A percentile compares a stretch with the other conserved stretches of the same genome.
Conservation (phyloP, 2,888 invertebrate species). For the Odontocolon sp. region DNA sequence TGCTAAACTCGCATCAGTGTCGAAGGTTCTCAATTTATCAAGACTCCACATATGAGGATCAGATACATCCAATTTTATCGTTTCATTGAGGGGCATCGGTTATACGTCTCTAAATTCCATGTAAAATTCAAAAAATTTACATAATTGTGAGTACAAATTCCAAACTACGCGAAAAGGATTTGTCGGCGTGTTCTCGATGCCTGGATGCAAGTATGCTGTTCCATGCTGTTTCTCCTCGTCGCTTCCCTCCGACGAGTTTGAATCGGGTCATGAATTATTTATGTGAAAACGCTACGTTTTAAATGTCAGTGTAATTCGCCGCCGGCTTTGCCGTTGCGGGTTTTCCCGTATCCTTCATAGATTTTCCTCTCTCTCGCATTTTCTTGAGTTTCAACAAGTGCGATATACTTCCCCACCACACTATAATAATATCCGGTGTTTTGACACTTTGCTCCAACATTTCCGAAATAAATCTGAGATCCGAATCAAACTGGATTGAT, state of each 20-base stretch:
- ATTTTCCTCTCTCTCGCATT: conserved; percentile 38
- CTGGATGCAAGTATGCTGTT: conserved; percentile 3
- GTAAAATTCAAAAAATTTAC: conserved; percentile 66
- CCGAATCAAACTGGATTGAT: no score
- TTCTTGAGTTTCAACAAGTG: conserved; percentile 13
- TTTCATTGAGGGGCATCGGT: conserved; percentile 7
- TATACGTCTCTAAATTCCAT: conserved; percentile 30
- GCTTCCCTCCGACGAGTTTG: conserved; percentile 38
- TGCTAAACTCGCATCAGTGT: neutral
- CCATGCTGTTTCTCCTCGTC: conserved; percentile 17
- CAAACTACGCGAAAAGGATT: conserved; percentile 70
- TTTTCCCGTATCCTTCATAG: conserved; percentile 19
- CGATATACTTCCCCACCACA: neutral
- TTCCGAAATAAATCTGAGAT: no score
- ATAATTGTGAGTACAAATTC: conserved; percentile 76
- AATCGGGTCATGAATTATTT: conserved; percentile 73
- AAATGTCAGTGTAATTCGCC: conserved; percentile 66
- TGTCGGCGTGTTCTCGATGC: conserved; percentile 48
- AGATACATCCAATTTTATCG: conserved; percentile 2
- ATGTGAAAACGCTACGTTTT: conserved; percentile 70
- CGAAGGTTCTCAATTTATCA: neutral
- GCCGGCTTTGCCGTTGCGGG: conserved; percentile 20
- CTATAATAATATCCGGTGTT: neutral
- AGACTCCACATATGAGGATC: conserved; percentile 1
- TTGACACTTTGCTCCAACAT: no score